Conservation (phyloP, 1,140 invertebrate species). For the Scylla paramamosain region DNA sequence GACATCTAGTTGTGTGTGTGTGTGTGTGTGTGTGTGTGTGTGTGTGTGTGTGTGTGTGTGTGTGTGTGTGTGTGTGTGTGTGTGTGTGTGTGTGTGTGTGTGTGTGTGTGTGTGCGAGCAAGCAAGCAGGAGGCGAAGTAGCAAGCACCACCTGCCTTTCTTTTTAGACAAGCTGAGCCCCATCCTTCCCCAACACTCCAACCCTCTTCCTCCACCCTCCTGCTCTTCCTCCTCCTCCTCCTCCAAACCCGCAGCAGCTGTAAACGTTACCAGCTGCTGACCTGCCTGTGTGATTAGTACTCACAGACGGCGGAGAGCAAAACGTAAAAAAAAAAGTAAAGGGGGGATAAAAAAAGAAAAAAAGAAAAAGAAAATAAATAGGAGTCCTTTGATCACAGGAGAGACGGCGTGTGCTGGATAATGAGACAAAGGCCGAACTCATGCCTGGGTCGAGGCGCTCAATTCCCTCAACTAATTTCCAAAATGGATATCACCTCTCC, state of each 20-base stretch:
- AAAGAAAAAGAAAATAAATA: neutral
- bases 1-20: too few species aligned
- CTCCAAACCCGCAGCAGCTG: neutral
- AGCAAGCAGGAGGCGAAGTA: neutral
- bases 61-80: too few species aligned
- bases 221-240: neutral
- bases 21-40: too few species aligned
- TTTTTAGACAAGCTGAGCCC: too few species aligned
- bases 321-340: neutral
- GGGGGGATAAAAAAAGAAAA: slow-evolving; percentile 37
- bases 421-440: slow-evolving; percentile 43
- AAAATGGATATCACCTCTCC: slow-evolving; percentile 63
- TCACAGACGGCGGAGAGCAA: neutral
- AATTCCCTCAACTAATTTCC: slow-evolving; percentile 65
- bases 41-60: neutral
- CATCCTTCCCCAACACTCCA: neutral
- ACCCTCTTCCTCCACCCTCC: neutral
- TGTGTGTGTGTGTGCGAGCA: too few species aligned
- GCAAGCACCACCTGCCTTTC: neutral
- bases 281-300: neutral
- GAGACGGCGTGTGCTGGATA: slow-evolving; percentile 21
- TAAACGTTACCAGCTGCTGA: slow-evolving; percentile 14
- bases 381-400: slow-evolving; percentile 39
- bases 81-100: too few species aligned
- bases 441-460: neutral